Evolutionary conservation across 2,113 vertebrate species (phyloP).

Genomic region (Archocentrus centrarchus): DNA sequence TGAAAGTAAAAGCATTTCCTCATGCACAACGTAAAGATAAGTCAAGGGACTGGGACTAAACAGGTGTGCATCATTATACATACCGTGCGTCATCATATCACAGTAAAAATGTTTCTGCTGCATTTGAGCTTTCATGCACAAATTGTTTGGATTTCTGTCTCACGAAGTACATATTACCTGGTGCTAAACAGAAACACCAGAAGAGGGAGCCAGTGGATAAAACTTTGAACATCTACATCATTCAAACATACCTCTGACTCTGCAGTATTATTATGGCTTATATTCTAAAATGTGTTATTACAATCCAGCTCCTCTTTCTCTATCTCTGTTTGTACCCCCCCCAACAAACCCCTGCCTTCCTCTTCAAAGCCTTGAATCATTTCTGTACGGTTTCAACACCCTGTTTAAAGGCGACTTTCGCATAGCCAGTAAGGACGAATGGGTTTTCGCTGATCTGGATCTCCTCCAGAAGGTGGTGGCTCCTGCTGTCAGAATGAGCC

Average conservation of each 20-base stretch:
- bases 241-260: not conserved
- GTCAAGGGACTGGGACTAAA: no score
- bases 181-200: conserved; percentile 35
- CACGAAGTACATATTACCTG: not conserved
- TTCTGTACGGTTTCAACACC: conserved; percentile 93
- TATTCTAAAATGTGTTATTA: not conserved
- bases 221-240: not conserved
- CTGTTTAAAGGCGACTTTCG: conserved; percentile 98
- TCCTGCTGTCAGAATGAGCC: conserved; percentile 95
- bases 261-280: not conserved
- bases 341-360: not conserved
- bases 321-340: not conserved
- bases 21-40: no score
- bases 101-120: not conserved
- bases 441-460: conserved; percentile 97
- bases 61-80: no score
- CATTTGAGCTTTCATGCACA: not conserved
- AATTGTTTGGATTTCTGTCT: not conserved
- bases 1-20: no score
- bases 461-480: conserved; percentile 93
- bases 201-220: conserved; percentile 43
- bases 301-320: not conserved
- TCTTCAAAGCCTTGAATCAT: conserved; percentile 87
- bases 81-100: no score
- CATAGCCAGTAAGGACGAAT: conserved; percentile 92